Percentiles rank a stretch among this genome's conserved stretches.
Conservation (phyloP, 2,113 vertebrate species). For the Pachycephala philippinensis region DNA sequence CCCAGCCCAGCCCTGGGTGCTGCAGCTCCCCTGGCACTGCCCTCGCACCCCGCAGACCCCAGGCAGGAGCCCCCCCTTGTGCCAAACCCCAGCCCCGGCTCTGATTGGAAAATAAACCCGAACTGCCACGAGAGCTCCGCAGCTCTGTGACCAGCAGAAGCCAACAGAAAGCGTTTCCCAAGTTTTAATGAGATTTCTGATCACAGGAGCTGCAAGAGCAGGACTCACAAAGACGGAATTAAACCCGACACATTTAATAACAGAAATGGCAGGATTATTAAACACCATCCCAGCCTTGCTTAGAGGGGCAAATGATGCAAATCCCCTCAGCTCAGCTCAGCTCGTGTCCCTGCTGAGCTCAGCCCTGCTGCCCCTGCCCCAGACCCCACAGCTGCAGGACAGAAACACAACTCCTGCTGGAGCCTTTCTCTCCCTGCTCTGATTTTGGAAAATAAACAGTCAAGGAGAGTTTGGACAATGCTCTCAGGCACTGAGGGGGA, state of each 20-base stretch:
- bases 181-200: not conserved
- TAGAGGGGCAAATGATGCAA: not conserved
- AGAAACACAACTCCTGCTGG: too few relatives aligned
- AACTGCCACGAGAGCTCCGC: too few relatives aligned
- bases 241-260: not conserved
- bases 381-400: not conserved
- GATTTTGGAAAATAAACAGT: rapidly evolving
- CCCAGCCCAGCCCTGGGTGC: not conserved
- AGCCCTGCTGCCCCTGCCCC: not conserved
- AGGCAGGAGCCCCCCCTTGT: not conserved
- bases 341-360: not conserved
- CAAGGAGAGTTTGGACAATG: not conserved
- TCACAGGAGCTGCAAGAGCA: not conserved
- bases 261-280: not conserved
- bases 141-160: not conserved
- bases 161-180: not conserved
- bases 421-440: too few relatives aligned
- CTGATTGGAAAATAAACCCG: not conserved
- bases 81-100: rapidly evolving
- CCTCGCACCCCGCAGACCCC: not conserved
- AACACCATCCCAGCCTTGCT: not conserved
- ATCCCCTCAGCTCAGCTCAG: not conserved
- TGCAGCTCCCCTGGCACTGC: not conserved
- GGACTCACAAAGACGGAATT: not conserved
- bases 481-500: not conserved